Evolutionary conservation across 2,797 vertebrate species (phyloP).

Genomic region (Betta splendens): DNA sequence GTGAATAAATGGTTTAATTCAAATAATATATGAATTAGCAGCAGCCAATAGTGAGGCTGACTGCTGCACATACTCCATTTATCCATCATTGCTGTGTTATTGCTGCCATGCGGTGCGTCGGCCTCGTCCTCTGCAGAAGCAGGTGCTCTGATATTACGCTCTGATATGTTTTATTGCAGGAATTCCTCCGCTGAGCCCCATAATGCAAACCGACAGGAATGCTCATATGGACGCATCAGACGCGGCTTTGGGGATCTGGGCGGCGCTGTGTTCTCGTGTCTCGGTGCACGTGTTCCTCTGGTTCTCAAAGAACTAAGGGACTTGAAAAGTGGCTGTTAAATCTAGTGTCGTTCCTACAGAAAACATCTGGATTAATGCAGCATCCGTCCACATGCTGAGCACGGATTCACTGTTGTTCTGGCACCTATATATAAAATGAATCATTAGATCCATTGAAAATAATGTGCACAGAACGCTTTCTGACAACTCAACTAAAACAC

Average conservation of each 20-base stretch:
- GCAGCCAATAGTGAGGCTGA: too few relatives aligned
- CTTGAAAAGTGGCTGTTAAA: neutral
- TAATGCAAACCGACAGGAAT: constrained; percentile 15
- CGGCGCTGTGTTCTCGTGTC: neutral
- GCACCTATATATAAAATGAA: too few relatives aligned
- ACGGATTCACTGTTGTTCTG: neutral
- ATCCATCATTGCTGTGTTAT: constrained; percentile 20
- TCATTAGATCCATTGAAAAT: too few relatives aligned
- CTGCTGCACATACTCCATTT: neutral
- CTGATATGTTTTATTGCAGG: constrained; percentile 39
- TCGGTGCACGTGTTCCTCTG: constrained; percentile 5
- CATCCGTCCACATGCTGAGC: neutral
- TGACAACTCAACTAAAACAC: too few relatives aligned
- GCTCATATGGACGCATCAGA: constrained; percentile 18
- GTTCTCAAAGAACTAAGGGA: neutral
- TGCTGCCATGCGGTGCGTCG: constrained; percentile 5
- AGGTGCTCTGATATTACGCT: constrained; percentile 32
- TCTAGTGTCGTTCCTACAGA: neutral
- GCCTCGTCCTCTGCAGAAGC: constrained; percentile 22
- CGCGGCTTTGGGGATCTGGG: constrained; percentile 18
- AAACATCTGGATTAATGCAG: neutral
- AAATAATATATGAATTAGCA: too few relatives aligned
- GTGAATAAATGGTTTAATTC: too few relatives aligned
- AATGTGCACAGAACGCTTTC: too few relatives aligned
- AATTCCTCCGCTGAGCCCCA: constrained; percentile 25